These are phyloP conservation scores for Sinohyriopsis cumingii DNA, from an alignment of 2,888 invertebrate genomes.

Conservation along the genomic window DNA sequence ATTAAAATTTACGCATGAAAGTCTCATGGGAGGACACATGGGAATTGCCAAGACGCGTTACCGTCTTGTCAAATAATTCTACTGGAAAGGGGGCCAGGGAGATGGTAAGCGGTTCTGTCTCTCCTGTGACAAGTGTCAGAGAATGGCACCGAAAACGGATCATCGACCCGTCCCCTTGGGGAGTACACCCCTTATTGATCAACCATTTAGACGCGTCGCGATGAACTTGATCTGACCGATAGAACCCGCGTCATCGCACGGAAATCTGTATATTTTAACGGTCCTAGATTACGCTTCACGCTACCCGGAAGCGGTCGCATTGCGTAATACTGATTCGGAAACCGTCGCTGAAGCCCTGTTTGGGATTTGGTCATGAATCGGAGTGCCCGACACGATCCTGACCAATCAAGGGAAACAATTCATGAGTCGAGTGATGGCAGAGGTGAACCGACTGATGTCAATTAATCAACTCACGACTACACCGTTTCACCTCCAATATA, in stretches of 20 bases:
- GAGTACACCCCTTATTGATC: background rate
- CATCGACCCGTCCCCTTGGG: background rate
- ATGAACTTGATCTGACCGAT: background rate
- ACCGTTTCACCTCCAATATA: conserved; percentile 6
- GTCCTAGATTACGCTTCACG: background rate
- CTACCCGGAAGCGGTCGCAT: no score
- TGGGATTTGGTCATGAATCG: conserved; percentile 3
- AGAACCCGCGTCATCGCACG: background rate
- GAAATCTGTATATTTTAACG: background rate
- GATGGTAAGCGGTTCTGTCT: no score
- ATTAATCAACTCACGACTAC: background rate
- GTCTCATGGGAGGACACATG: no score
- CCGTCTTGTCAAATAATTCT: no score
- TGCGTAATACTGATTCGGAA: conserved; percentile 1
- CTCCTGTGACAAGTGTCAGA: no score
- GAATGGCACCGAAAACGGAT: background rate
- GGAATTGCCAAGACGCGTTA: no score
- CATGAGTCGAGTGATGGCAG: conserved; percentile 3
- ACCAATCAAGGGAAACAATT: conserved; percentile 5
- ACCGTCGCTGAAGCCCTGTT: conserved; percentile 1
- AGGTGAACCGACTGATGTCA: background rate
- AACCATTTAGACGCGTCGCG: background rate
- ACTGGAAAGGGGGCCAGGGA: no score
- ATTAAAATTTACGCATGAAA: no score
- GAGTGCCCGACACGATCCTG: background rate